Base-by-base conservation (phyloP, 2,888 invertebrate species). In the Schizaphis graminum region DNA sequence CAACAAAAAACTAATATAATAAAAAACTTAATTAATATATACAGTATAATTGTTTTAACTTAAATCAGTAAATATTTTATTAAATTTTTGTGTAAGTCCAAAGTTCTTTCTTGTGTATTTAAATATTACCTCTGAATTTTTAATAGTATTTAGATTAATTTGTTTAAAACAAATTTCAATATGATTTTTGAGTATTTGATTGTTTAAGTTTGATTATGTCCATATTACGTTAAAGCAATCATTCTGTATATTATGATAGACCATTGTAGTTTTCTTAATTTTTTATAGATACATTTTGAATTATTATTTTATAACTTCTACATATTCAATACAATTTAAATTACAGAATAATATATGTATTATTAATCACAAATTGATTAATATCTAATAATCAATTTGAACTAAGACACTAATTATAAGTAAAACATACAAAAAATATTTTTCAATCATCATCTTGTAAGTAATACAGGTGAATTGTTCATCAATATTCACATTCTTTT, bases 1-100 rank as follows among this genome's bases (percentile, higher is more conserved):
- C 86, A 86, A 49, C n/a, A 86, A 85, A 86, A 47, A 86, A 47
- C 47, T 47, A 86, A 86, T 86, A 86, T 49, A 28, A 28, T 86
- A 86, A 47, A 44, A 86, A 28, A 86, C 16, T 85, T 47, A 85
- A 85, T 44, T 44, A 86, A 49, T 7, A 86, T 86, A 47, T 44
- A 77, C 77, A 35, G 77, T 21, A 7, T 77, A 35, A 21, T 77
- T 35, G 0, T 77, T 77, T 77, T 77, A 77, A 3, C 35, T 35
- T 35, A 8, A 77, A 77, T 77, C 77, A 77, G 77, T 24, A 35
- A 77, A 77, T 67, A 35, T 77, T 77, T 35, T 35, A 35, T 3
- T 35, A 21, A 35, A 77, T 35, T 35, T 35, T 77, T 77, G 21
- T 77, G 21, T 8, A 0, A 77, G 77, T 35, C 21, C 77, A 77